Evolutionary conservation across 1,140 invertebrate genomes (phyloP), one percentile per base, ranked within the genome.

Genomic region (Mercenaria mercenaria): DNA sequence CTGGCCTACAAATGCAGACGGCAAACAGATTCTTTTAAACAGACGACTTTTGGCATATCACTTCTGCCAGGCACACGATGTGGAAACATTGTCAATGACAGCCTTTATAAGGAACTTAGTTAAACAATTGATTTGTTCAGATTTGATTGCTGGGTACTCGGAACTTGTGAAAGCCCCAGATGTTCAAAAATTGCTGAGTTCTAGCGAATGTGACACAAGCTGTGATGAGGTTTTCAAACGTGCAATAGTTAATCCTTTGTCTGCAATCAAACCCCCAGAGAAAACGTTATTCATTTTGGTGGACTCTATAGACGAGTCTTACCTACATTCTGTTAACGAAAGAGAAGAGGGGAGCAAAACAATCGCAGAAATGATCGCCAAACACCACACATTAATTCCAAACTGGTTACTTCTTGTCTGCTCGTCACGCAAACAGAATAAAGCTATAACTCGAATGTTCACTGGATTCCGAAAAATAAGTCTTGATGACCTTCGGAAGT

Each of bases 351-450:
- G 97, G 83, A 98, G 97, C 20, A 91, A 93, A 61, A 95, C 94
- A 61, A 98, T 99, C 23, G 98, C 98, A 0, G 98, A 98, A 92
- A 96, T 99, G 11, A 95, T 99, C 32, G 97, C 98, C 0, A 98
- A 98, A 91, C 98, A 99, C 95, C 98, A 99, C 94, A 98, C 99
- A 92, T 96, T 99, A n/a, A 97, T 99, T 93, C 99, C 99, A 0
- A 98, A 98, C 90, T 99, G 99, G 99, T 95, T 99, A 47, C 96
- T 99, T 59, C 96, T 99, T 0, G 97, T 99, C 0, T 98, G 98
- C 94, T 99, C 98, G 0, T 98, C 98, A 0, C 97, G 98, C 56
- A 97, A 98, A 91, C 96, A 96, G 81, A 96, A 98, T 81, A 98
- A 98, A 94, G 97, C 97, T 20, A 97, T 99, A 64, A 98, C 98